Percentiles rank a stretch among this genome's conserved stretches.
Conservation (phyloP, 1,140 invertebrate genomes). For the roundworm (Caenorhabditis elegans) region WBcel235 BX284606.5:17647501-17648000, state of each 20-base stretch:
- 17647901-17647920: not conserved
- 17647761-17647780: constrained; percentile 60
- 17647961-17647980: constrained; percentile 18
- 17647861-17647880: not conserved
- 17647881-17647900: not conserved
- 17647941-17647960: constrained; percentile 28
- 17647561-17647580: constrained; percentile 49
- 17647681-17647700: constrained; percentile 52
- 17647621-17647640: constrained; percentile 58
- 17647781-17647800: constrained; percentile 49
- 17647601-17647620: constrained; percentile 52
- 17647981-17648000: not conserved
- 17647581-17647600: constrained; percentile 52
- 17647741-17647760: not conserved
- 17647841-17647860: constrained; percentile 38
- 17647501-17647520: constrained; percentile 69
- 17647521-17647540: constrained; percentile 69
- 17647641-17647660: constrained; percentile 53
- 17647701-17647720: too few relatives aligned
- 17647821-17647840: too few relatives aligned
- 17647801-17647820: too few relatives aligned
- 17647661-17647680: constrained; percentile 58
- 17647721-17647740: not conserved
- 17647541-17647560: constrained; percentile 51
- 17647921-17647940: not conserved